Conservation (phyloP, 2,888 invertebrate species). For the Archaeoteleia sp. region DNA sequence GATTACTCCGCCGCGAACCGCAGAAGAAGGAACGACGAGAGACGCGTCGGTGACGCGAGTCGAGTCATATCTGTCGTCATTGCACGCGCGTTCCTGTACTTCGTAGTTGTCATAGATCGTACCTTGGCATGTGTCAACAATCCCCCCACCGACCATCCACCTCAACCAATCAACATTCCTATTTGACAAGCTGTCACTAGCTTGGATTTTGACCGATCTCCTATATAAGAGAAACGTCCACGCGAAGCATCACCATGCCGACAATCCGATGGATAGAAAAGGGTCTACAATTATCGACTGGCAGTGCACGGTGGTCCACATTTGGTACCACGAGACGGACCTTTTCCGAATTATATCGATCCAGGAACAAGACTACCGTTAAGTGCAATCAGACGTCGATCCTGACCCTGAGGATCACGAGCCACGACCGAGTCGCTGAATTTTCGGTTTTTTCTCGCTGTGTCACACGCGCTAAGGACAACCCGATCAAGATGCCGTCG, state of each 20-base stretch:
- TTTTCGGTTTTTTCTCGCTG: conserved; percentile 38
- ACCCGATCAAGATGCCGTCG: conserved; percentile 67
- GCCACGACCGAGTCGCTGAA: conserved; percentile 12
- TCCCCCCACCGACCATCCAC: conserved; percentile 19
- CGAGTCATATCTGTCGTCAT: not conserved
- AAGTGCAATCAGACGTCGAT: conserved; percentile 3
- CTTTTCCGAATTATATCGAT: conserved; percentile 24
- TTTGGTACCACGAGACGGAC: conserved; percentile 34
- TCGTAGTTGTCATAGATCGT: conserved; percentile 18
- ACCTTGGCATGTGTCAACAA: conserved; percentile 41
- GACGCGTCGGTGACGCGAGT: conserved; percentile 32
- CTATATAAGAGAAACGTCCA: conserved; percentile 34
- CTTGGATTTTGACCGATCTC: conserved; percentile 19
- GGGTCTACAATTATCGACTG: conserved; percentile 49
- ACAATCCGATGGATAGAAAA: conserved; percentile 64
- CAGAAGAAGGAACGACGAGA: conserved; percentile 1
- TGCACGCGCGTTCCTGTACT: not conserved
- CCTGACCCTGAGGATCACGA: conserved; percentile 1
- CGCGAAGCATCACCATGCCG: conserved; percentile 54
- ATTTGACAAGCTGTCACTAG: conserved; percentile 16
- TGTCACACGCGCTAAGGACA: conserved; percentile 10
- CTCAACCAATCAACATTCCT: conserved; percentile 27
- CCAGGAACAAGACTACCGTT: conserved; percentile 30
- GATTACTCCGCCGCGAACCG: not conserved
- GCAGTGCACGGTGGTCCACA: conserved; percentile 45